Conservation (phyloP, 2,113 vertebrate species). For the Panurus biarmicus region DNA sequence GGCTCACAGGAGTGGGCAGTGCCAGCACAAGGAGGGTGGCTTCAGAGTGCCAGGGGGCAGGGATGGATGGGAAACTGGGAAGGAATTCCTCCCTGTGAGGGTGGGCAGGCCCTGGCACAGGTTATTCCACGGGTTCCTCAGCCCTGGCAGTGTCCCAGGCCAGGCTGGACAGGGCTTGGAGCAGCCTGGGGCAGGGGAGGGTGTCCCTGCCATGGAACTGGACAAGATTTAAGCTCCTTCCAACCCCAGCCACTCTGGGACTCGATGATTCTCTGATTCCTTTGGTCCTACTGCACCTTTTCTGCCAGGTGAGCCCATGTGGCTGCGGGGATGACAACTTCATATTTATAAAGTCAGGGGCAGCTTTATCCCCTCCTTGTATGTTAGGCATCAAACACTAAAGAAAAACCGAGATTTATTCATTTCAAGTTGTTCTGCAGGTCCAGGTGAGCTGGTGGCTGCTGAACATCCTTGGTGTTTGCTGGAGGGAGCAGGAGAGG, state of each 20-base stretch:
- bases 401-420: not conserved
- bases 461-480: not conserved
- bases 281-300: not conserved
- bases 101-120: not conserved
- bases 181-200: not conserved
- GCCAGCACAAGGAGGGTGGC: not conserved
- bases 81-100: not conserved
- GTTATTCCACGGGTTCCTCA: not conserved
- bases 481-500: not conserved
- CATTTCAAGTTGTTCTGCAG: not conserved
- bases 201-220: no score
- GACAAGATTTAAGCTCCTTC: not conserved
- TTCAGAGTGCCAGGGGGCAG: not conserved
- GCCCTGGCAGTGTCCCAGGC: not conserved
- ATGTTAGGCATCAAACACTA: not conserved
- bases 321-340: not conserved
- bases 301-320: not conserved
- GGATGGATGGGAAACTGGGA: accelerated
- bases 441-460: not conserved
- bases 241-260: not conserved
- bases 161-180: not conserved
- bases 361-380: not conserved
- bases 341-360: not conserved
- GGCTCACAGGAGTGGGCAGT: not conserved
- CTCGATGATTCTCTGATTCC: not conserved